These are phyloP conservation scores for Puntigrus tetrazona DNA, from an alignment of 2,113 vertebrate genomes.

Conservation along the genomic window DNA sequence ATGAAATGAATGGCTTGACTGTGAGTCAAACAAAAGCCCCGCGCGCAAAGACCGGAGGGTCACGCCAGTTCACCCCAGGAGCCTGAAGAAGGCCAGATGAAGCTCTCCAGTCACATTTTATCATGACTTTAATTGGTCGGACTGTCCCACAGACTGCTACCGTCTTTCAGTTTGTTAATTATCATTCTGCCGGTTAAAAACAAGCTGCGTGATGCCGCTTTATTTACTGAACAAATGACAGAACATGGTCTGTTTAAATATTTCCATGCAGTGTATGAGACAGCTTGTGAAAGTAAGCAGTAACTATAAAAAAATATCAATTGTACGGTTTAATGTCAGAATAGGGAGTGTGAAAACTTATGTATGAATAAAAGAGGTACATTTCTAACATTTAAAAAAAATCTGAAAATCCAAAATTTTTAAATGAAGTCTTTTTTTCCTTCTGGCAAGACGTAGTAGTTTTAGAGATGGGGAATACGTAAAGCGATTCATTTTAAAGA, in stretches of 20 bases:
- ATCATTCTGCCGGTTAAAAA: neutral
- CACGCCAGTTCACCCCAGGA: slow-evolving; percentile 12
- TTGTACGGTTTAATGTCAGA: neutral
- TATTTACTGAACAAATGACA: no score
- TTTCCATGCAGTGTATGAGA: neutral
- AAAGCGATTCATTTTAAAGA: no score
- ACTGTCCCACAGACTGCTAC: neutral
- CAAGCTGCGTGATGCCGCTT: neutral
- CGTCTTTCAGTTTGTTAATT: neutral
- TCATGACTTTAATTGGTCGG: neutral
- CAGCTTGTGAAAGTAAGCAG: neutral
- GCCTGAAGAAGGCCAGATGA: neutral
- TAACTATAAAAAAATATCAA: neutral
- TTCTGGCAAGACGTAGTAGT: neutral
- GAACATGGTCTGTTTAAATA: neutral
- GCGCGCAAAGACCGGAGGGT: neutral
- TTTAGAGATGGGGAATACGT: no score
- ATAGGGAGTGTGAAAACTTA: neutral
- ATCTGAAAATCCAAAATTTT: no score
- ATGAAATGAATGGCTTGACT: slow-evolving; percentile 32
- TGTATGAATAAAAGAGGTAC: no score
- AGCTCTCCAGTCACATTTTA: neutral
- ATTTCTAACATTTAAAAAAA: no score
- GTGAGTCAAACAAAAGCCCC: slow-evolving; percentile 28
- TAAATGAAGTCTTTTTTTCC: no score